phyloP scores from a whole-genome alignment of 2,797 vertebrate species.

The Galagoides demidoff region DNA sequence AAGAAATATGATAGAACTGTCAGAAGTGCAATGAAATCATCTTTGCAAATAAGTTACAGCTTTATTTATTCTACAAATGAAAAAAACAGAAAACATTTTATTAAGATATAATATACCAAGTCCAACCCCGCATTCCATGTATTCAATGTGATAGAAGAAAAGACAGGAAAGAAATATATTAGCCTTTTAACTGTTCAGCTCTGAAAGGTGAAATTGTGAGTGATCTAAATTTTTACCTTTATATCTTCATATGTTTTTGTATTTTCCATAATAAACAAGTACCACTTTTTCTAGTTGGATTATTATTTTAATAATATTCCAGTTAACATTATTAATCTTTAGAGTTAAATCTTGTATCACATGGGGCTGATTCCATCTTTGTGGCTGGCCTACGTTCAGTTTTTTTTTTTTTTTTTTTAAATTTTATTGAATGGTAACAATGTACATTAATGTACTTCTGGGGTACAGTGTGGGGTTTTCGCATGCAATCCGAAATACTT shows the following conservation, averaged over 20 bases:
- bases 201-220: background rate
- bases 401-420: no score
- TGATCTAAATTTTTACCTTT: slow-evolving; percentile 28
- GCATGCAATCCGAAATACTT: no score
- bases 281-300: background rate
- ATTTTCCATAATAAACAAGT: slow-evolving; percentile 17
- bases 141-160: slow-evolving; percentile 20
- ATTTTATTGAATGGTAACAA: no score
- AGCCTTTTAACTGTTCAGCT: background rate
- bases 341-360: background rate
- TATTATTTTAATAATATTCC: background rate
- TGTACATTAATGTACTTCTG: no score
- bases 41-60: slow-evolving; percentile 13
- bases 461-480: no score
- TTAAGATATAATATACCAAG: background rate
- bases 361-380: background rate
- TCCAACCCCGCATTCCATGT: background rate
- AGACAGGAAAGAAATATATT: background rate
- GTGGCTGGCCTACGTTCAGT: background rate
- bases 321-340: background rate
- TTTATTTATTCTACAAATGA: slow-evolving; percentile 51
- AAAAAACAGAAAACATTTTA: background rate
- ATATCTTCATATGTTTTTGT: background rate
- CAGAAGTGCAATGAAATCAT: background rate
- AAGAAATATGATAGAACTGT: slow-evolving; percentile 15